These are phyloP conservation scores for Stomatorhinus walkeri DNA, from an alignment of 2,797 vertebrate species.

Conservation along the genomic window DNA sequence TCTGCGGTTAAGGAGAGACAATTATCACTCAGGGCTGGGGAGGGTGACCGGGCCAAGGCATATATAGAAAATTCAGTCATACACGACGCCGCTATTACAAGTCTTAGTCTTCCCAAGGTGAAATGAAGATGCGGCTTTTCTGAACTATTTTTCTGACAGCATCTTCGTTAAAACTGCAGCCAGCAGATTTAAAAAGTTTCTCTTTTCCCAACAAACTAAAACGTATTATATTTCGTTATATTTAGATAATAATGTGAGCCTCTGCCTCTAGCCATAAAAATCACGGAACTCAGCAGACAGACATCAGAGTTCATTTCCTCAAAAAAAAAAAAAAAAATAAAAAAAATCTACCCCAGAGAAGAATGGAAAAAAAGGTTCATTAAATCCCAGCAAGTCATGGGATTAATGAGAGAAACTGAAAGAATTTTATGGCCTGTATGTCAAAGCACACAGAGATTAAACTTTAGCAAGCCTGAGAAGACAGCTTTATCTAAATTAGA, in stretches of 20 bases:
- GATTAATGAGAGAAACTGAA: constrained; percentile 34
- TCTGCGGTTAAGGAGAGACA: not conserved
- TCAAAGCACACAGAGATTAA: constrained; percentile 47
- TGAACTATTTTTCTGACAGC: not conserved
- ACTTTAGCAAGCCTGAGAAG: constrained; percentile 36
- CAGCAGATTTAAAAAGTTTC: not conserved
- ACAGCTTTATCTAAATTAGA: constrained; percentile 53
- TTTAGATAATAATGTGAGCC: not conserved
- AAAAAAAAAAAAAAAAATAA: not conserved
- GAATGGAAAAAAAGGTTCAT: constrained; percentile 38
- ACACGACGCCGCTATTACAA: not conserved
- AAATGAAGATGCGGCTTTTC: not conserved
- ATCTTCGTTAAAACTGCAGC: not conserved
- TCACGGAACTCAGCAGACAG: not conserved
- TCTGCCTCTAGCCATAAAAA: not conserved
- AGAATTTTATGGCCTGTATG: constrained; percentile 43
- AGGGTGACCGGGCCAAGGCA: not conserved
- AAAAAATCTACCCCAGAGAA: constrained; percentile 9
- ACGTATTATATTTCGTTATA: not conserved
- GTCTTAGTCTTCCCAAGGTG: not conserved
- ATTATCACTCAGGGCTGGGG: not conserved
- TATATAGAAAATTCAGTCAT: not conserved
- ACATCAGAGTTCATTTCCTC: not conserved
- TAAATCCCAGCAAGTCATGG: constrained; percentile 40
- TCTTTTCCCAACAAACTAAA: not conserved